A percentile compares a stretch with the other conserved stretches of the same genome.
These are phyloP conservation scores for Rhagium mordax DNA, from an alignment of 2,888 invertebrate species.

Conservation along the genomic window DNA sequence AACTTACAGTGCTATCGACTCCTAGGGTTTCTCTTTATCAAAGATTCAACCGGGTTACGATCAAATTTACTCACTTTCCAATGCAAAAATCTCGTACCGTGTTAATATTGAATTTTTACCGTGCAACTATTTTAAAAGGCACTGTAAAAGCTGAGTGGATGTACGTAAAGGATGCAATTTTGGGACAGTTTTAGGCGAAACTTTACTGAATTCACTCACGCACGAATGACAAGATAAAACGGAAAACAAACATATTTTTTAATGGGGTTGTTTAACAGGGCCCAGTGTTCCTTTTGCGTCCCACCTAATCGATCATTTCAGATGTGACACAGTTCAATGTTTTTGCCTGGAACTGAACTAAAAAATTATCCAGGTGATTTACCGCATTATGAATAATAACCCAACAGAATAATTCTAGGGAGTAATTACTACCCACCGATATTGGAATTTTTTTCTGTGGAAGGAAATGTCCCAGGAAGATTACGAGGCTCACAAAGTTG, in stretches of 20 bases:
- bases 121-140: conserved; percentile 41
- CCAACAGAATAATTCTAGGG: no score
- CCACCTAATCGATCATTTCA: neutral
- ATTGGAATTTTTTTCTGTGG: no score
- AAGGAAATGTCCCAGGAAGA: no score
- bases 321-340: neutral
- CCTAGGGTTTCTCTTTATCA: conserved; percentile 54
- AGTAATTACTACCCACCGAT: no score
- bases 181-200: conserved; percentile 37
- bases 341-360: neutral
- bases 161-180: conserved; percentile 40
- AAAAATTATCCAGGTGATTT: no score
- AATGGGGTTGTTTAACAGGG: neutral
- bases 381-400: no score
- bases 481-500: no score
- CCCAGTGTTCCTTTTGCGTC: neutral
- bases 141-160: conserved; percentile 34
- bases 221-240: neutral
- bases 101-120: conserved; percentile 49
- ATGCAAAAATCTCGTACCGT: conserved; percentile 51
- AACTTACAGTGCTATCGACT: conserved; percentile 61
- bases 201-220: conserved; percentile 24
- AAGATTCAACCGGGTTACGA: conserved; percentile 54
- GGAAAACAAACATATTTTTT: neutral
- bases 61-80: conserved; percentile 48